Base-by-base conservation (phyloP, 2,888 invertebrate species). In the Tetheella fluctuosa region DNA sequence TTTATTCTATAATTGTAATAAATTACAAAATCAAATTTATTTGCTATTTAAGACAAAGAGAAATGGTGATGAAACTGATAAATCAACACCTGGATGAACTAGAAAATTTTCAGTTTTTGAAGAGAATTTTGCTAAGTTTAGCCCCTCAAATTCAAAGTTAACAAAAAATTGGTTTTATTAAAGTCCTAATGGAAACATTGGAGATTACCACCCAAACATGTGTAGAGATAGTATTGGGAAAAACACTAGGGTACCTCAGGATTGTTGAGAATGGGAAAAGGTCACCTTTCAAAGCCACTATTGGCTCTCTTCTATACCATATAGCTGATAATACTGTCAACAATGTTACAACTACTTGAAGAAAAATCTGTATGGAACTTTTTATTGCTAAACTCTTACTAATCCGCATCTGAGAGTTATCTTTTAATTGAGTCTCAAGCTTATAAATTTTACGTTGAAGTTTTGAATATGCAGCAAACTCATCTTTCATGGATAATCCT, bases 391-490 rank as follows among this genome's bases (percentile, higher is more conserved):
- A 68, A 61, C 79, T 89, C 64, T 85, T 91, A 63, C 83, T 86
- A 42, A 90, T 80, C 5, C 93, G 79, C 10, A 79, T 72, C 59
- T 93, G 88, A 17, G 91, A 84, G 52, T 79, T 80, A 39, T 90
- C 89, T 74, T 91, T 90, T 34, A 94, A 70, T 61, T 90, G 79
- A 61, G 77, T 80, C 72, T 94, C 94, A n/a, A 95, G 75, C 69
- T 84, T 90, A 67, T 93, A 94, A 23, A 95, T 94, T 81, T 88
- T 94, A 53, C 95, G 84, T 76, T 95, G 95, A 39, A 95, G 66
- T 79, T 94, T 94, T 1, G 94, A 94, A 77, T 94, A 94, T 39
- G 93, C 91, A 7, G 94, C 94, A 83, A 95, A 95, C 68, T 94
- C 91, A 67, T 94, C 94, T 63, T 94, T 94, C 87, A 94, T 94